A percentile compares a stretch with the other conserved stretches of the same genome.
phyloP scores from a whole-genome alignment of 2,888 invertebrate genomes.

The Malachius bipustulatus region DNA sequence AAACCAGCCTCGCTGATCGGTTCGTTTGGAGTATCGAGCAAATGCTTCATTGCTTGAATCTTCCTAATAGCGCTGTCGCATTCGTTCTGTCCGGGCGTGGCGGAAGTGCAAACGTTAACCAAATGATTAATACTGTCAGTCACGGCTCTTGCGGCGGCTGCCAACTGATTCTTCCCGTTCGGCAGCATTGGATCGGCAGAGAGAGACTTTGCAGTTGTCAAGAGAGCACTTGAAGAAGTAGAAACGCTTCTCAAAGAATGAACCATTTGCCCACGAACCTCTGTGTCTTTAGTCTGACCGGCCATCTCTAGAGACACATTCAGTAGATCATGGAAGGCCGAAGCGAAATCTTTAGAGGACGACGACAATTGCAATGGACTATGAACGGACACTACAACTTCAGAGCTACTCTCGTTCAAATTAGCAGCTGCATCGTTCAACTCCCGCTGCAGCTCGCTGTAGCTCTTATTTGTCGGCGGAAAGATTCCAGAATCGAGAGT shows the following conservation, averaged over 20 bases:
- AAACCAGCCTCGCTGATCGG: constrained; percentile 82
- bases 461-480: constrained; percentile 60
- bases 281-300: constrained; percentile 63
- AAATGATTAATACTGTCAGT: constrained; percentile 88
- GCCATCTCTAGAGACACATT: constrained; percentile 77
- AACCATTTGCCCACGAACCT: constrained; percentile 70
- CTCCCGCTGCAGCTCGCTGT: constrained; percentile 73
- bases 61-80: constrained; percentile 91
- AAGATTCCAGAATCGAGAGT: constrained; percentile 62
- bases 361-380: constrained; percentile 58
- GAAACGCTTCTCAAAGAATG: constrained; percentile 79
- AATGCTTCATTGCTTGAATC: constrained; percentile 72
- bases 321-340: constrained; percentile 65
- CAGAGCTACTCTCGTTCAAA: constrained; percentile 72
- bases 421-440: constrained; percentile 73
- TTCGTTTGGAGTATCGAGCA: constrained; percentile 76
- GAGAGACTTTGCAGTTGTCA: constrained; percentile 79
- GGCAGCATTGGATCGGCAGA: constrained; percentile 83
- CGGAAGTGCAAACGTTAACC: constrained; percentile 76
- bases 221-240: constrained; percentile 71
- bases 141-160: constrained; percentile 78
- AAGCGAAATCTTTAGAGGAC: constrained; percentile 65
- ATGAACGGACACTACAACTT: constrained; percentile 67
- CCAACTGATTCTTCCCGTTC: constrained; percentile 80
- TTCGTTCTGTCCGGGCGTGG: constrained; percentile 91